These are phyloP conservation scores for Pachydiplax longipennis DNA, from an alignment of 2,888 invertebrate species.

Conservation along the genomic window DNA sequence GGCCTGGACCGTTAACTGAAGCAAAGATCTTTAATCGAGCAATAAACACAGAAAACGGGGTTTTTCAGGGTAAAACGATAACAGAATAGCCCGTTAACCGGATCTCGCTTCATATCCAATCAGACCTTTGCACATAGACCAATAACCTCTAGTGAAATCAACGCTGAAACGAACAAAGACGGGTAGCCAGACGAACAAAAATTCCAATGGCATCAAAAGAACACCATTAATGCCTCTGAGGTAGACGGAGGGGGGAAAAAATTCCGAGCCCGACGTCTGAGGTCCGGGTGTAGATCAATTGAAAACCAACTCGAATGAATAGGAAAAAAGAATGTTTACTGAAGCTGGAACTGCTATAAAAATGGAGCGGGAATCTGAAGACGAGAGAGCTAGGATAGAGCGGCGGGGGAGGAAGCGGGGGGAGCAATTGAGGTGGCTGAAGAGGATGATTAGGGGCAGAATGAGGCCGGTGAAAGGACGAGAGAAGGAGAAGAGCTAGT, in stretches of 20 bases:
- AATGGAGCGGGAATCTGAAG: background rate
- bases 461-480: slow-evolving; percentile 11
- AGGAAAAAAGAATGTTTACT: slow-evolving; percentile 6
- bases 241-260: background rate
- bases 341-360: background rate
- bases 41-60: no score
- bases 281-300: slow-evolving; percentile 38
- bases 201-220: background rate
- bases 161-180: background rate
- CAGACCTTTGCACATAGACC: no score
- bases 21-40: no score
- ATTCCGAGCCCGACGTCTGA: background rate
- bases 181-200: background rate
- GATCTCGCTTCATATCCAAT: no score
- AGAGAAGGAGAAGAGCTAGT: slow-evolving; percentile 14
- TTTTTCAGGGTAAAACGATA: no score
- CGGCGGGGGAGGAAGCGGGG: background rate
- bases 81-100: no score
- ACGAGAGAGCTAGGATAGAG: background rate
- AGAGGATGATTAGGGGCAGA: slow-evolving; percentile 39
- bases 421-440: slow-evolving; percentile 32
- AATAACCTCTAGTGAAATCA: no score
- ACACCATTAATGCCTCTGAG: background rate
- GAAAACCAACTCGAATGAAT: background rate
- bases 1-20: no score